Conservation (phyloP, 2,888 invertebrate species). For the Eurytoma californica region DNA sequence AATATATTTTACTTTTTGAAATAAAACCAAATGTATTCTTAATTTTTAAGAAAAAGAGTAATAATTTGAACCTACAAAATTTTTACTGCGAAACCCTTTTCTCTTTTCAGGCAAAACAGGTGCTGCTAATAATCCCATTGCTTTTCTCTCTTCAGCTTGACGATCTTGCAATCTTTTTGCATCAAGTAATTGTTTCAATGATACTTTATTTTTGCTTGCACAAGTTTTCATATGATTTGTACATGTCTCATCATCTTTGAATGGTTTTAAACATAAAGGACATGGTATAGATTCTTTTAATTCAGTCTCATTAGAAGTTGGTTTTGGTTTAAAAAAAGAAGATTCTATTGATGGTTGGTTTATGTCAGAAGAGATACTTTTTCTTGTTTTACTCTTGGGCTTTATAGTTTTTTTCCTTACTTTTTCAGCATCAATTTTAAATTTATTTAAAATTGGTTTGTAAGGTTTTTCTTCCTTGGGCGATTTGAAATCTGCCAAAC, state of each 20-base stretch:
- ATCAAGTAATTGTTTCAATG: conserved; percentile 70
- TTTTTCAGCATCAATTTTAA: conserved; percentile 55
- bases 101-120: conserved; percentile 63
- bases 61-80: conserved; percentile 57
- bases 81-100: conserved; percentile 57
- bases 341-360: conserved; percentile 67
- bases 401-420: conserved; percentile 54
- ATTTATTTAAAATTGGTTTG: conserved; percentile 32
- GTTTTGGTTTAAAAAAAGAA: conserved; percentile 65
- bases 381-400: conserved; percentile 51
- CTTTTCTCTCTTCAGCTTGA: conserved; percentile 72
- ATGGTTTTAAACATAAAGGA: conserved; percentile 71
- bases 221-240: conserved; percentile 72
- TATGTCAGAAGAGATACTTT: conserved; percentile 28
- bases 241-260: conserved; percentile 62
- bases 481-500: conserved; percentile 69
- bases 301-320: conserved; percentile 28
- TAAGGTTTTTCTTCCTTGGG: conserved; percentile 58
- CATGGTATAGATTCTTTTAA: conserved; percentile 65
- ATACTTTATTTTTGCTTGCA: conserved; percentile 71
- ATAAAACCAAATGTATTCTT: no score
- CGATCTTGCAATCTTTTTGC: conserved; percentile 73
- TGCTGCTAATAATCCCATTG: conserved; percentile 72
- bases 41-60: background rate
- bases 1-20: background rate